phyloP scores from a whole-genome alignment of 2,888 invertebrate species.

The Dryobota labecula region DNA sequence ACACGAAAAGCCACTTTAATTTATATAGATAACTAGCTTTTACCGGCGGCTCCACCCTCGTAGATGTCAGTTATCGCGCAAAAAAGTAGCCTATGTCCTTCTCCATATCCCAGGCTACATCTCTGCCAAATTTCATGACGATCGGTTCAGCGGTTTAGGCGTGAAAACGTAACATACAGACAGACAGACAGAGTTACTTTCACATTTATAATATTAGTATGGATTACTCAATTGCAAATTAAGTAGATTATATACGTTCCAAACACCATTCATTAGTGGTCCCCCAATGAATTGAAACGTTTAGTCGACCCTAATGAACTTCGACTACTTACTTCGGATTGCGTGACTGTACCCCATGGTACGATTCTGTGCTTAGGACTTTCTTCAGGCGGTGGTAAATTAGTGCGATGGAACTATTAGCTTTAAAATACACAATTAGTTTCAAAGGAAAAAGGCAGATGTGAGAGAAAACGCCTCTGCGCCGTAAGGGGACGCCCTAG shows the following conservation, averaged over 20 bases:
- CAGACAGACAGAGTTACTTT: no score
- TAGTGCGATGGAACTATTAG: constrained; percentile 32
- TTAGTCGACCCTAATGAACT: constrained; percentile 2
- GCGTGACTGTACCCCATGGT: constrained; percentile 37
- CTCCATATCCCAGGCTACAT: no score
- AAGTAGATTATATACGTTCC: neutral
- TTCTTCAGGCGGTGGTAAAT: constrained; percentile 34
- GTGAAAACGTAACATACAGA: no score
- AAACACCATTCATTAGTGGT: constrained; percentile 11
- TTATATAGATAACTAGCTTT: neutral
- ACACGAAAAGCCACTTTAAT: neutral
- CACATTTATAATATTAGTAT: no score
- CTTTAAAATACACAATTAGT: constrained; percentile 17
- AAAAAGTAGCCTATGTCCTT: no score
- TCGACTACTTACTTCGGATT: constrained; percentile 4
- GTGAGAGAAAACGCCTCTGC: no score
- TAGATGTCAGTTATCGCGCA: no score
- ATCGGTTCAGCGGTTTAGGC: no score
- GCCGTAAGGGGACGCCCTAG: no score
- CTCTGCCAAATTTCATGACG: no score
- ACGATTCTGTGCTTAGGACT: neutral
- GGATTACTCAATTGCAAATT: neutral
- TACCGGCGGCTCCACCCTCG: no score
- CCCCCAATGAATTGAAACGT: constrained; percentile 3
- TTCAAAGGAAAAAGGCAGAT: no score